phyloP scores from a whole-genome alignment of 2,113 vertebrate species.

The Gulo gulo region DNA sequence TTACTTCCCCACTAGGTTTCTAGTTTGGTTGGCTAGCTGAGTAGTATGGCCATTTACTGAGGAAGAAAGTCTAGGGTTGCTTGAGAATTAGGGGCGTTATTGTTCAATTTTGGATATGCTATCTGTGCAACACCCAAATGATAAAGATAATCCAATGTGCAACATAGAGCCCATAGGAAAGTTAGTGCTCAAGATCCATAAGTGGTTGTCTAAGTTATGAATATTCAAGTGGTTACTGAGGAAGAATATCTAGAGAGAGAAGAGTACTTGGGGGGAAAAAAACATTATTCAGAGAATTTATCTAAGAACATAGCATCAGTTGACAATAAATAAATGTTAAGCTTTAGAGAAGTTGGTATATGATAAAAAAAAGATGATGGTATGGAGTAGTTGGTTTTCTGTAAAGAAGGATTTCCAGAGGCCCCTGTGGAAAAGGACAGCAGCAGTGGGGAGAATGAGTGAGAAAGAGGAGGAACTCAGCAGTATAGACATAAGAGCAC shows the following conservation, averaged over 20 bases:
- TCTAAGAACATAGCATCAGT: background rate
- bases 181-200: background rate
- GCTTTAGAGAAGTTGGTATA: background rate
- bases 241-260: background rate
- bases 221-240: background rate
- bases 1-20: background rate
- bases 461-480: background rate
- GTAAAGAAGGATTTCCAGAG: background rate
- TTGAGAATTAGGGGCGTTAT: background rate
- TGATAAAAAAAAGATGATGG: background rate
- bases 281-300: background rate
- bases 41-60: background rate
- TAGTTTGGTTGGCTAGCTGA: background rate
- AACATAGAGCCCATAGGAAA: background rate
- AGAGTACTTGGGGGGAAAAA: background rate
- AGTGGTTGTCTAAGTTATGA: background rate
- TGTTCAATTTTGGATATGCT: background rate
- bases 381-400: background rate
- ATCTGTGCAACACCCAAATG: background rate
- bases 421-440: background rate
- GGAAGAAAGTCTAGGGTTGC: background rate
- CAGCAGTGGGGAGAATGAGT: background rate
- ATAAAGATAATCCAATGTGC: background rate
- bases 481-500: background rate
- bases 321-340: background rate